Percentiles rank a stretch among this genome's conserved stretches.
Evolutionary conservation across 1,140 invertebrate genomes (phyloP).

Genomic region (Lineus longissimus): DNA sequence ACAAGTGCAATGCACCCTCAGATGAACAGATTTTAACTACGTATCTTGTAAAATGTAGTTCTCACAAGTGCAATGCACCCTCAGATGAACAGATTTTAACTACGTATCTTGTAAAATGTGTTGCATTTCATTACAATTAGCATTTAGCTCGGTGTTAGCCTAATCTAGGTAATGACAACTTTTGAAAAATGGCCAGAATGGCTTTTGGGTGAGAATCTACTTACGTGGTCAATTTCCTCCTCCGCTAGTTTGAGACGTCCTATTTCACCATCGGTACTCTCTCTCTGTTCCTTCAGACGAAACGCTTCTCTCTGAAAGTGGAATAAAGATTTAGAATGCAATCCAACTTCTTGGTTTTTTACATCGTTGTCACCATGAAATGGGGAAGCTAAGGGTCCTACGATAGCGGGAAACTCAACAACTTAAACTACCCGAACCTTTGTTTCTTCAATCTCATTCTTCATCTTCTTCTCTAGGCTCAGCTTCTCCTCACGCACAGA

Average conservation of each 20-base stretch:
- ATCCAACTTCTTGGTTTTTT: too few relatives aligned
- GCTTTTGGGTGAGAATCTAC: neutral
- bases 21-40: neutral
- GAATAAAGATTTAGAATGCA: too few relatives aligned
- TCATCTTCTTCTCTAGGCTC: conserved; percentile 72
- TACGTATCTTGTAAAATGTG: too few relatives aligned
- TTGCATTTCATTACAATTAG: too few relatives aligned
- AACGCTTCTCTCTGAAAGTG: conserved; percentile 31
- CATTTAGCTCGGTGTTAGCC: too few relatives aligned
- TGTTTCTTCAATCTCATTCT: conserved; percentile 58
- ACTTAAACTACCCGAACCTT: conserved; percentile 19
- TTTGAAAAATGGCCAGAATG: too few relatives aligned
- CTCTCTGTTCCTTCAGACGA: conserved; percentile 22
- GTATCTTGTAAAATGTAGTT: too few relatives aligned
- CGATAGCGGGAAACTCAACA: neutral
- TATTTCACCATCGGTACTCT: conserved; percentile 28
- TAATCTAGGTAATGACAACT: too few relatives aligned
- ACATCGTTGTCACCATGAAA: too few relatives aligned
- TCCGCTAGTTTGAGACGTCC: conserved; percentile 28
- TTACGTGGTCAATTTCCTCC: conserved; percentile 34
- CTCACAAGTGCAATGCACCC: too few relatives aligned
- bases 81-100: too few relatives aligned
- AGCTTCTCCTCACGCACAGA: conserved; percentile 75
- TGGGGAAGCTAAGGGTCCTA: neutral
- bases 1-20: neutral